Evolutionary conservation across 2,888 invertebrate genomes (phyloP).

Genomic region (Opisthograptis luteolata): DNA sequence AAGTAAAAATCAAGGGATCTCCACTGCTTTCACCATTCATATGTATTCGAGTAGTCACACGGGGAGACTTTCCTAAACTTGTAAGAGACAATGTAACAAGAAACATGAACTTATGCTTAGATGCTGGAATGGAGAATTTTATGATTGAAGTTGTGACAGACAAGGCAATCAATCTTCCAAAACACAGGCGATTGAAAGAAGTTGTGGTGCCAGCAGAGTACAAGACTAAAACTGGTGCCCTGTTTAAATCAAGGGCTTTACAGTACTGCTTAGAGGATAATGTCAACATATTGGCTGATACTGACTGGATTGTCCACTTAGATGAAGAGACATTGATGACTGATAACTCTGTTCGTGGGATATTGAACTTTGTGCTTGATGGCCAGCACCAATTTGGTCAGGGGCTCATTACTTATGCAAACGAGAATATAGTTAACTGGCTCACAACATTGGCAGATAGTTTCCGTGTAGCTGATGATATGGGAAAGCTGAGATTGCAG

Average conservation of each 20-base stretch:
- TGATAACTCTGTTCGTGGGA: constrained; percentile 94
- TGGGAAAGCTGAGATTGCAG: constrained; percentile 97
- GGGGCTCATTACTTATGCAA: constrained; percentile 97
- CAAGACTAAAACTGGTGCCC: constrained; percentile 94
- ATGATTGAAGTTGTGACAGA: constrained; percentile 98
- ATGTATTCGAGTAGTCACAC: constrained; percentile 96
- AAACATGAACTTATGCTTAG: constrained; percentile 94
- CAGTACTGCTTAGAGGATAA: constrained; percentile 97
- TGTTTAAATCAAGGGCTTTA: constrained; percentile 97
- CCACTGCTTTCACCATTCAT: constrained; percentile 97
- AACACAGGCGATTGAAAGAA: constrained; percentile 92
- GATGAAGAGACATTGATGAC: constrained; percentile 98
- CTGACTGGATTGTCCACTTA: constrained; percentile 98
- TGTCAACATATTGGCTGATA: constrained; percentile 92
- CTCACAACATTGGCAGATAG: constrained; percentile 97
- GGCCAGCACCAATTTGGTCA: constrained; percentile 98
- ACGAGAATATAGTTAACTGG: constrained; percentile 98
- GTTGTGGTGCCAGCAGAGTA: constrained; percentile 95
- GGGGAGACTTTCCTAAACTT: constrained; percentile 96
- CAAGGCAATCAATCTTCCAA: constrained; percentile 90
- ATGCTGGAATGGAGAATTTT: constrained; percentile 97
- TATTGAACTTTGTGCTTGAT: constrained; percentile 96
- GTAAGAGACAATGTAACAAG: constrained; percentile 94
- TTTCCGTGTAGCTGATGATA: constrained; percentile 97
- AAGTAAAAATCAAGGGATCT: constrained; percentile 94